Conservation (phyloP, 2,113 vertebrate genomes). For the Lipotes vexillifer region DNA sequence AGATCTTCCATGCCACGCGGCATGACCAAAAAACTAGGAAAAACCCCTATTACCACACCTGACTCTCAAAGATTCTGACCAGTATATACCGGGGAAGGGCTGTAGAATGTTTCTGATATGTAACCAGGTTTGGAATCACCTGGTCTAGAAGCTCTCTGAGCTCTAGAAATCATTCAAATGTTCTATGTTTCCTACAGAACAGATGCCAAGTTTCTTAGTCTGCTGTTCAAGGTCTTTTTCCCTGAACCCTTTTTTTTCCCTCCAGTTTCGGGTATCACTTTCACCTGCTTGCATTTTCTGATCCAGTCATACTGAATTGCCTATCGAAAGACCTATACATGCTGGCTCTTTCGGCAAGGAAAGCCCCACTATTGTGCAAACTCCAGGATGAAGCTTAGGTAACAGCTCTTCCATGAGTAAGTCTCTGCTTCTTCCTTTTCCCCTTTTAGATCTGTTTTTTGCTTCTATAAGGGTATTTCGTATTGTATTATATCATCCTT, state of each 20-base stretch:
- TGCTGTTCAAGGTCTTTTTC: not conserved
- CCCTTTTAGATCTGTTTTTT: not conserved
- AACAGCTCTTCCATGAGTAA: not conserved
- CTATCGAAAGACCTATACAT: not conserved
- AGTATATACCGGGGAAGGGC: not conserved
- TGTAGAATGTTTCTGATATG: not conserved
- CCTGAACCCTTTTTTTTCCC: not conserved
- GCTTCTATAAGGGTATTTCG: not conserved
- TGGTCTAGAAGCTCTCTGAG: not conserved
- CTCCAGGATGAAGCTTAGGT: not conserved
- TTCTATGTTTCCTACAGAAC: not conserved
- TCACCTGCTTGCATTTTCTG: not conserved
- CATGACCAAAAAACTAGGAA: too few species aligned
- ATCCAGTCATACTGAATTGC: not conserved
- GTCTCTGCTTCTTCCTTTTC: not conserved
- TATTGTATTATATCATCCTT: not conserved
- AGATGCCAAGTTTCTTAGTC: not conserved
- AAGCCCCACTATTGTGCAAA: not conserved
- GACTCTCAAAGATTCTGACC: not conserved
- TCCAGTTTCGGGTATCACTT: not conserved
- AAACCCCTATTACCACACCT: not conserved
- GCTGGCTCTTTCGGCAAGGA: not conserved
- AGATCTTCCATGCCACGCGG: too few species aligned
- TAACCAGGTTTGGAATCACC: not conserved
- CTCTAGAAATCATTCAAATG: not conserved